Percentiles rank a stretch among this genome's conserved stretches.
Conservation (phyloP, 1,140 invertebrate genomes). For the Pristionchus pacificus region DNA sequence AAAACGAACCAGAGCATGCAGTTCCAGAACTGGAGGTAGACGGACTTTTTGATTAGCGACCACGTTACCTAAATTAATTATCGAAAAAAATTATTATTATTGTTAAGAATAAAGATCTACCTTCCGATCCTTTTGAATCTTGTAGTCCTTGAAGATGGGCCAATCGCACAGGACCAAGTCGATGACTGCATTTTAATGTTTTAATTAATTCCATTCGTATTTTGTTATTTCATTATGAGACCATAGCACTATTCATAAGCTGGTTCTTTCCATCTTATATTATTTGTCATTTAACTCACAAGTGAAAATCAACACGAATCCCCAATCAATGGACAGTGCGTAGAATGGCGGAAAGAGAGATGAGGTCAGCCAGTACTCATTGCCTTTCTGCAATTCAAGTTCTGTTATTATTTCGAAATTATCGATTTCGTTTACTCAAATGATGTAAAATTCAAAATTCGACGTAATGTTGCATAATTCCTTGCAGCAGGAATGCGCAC, state of each 20-base stretch:
- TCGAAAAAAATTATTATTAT: no score
- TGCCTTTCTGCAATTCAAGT: slow-evolving; percentile 41
- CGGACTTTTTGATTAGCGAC: slow-evolving; percentile 53
- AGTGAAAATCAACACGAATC: slow-evolving; percentile 58
- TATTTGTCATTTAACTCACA: slow-evolving; percentile 28
- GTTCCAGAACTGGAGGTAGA: slow-evolving; percentile 58
- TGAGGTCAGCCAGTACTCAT: slow-evolving; percentile 58
- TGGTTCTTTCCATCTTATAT: not conserved
- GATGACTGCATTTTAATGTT: slow-evolving; percentile 51
- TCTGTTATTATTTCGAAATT: not conserved
- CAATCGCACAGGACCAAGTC: slow-evolving; percentile 58
- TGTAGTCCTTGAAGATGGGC: slow-evolving; percentile 59
- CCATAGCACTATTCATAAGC: no score
- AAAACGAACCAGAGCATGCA: slow-evolving; percentile 56
- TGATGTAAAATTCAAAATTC: no score
- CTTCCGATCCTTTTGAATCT: slow-evolving; percentile 59
- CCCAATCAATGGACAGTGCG: slow-evolving; percentile 60
- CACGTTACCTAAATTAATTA: slow-evolving; percentile 54
- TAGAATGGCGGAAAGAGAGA: slow-evolving; percentile 61
- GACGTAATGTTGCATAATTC: no score
- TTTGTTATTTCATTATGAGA: no score
- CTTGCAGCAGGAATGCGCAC: no score
- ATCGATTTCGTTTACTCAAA: not conserved
- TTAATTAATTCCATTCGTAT: no score
- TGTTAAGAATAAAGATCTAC: no score